Evolutionary conservation across 2,113 vertebrate species (phyloP), one percentile per base, ranked within the genome.

Genomic region (Cottus gobio): DNA sequence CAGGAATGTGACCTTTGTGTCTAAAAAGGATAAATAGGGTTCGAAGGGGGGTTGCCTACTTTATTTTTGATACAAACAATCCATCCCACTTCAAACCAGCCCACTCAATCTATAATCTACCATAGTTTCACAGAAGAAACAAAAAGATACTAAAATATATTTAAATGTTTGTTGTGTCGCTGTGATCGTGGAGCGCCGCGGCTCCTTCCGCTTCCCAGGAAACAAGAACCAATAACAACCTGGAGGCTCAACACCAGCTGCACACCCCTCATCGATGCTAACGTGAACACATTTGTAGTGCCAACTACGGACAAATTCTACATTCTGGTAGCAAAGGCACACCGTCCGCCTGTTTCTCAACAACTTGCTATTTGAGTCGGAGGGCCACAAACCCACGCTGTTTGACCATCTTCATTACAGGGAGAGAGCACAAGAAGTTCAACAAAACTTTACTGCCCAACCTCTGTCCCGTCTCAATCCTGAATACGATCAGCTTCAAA

Each of bases 1-100:
- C 63, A 87, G 70, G 83, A 90, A 89, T 84, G 72, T 84, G 72
- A 85, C 75, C 80, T 82, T 80, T 42, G 62, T 2, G 26, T 54
- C 42, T 3, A 30, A 31, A 79, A 46, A 12, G 76, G 24, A 28
- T 60, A 50, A 48, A 46, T 18, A 64, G 0, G 22, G 36, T 12
- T 15, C 10, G 16, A 22, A 1, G 13, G 10, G 22, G 8, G 8
- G 12, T 48, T 9, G 44, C 9, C n/a, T 69, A 26, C 42, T 44
- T 60, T 60, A 30, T 65, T 65, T 56, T 64, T 31, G 26, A 63
- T 16, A 10, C 16, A 2, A 30, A n/a, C 22, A 22, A 24, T 18
- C 52, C 62, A 28, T 18, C 1, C 13, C 22, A 36, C 10, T 36
- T 34, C 15, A 64, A 82, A 75, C 7, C n/a, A 26, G 42, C 3